These are phyloP conservation scores for Ia io DNA, from an alignment of 2,113 vertebrate genomes.

Conservation along the genomic window DNA sequence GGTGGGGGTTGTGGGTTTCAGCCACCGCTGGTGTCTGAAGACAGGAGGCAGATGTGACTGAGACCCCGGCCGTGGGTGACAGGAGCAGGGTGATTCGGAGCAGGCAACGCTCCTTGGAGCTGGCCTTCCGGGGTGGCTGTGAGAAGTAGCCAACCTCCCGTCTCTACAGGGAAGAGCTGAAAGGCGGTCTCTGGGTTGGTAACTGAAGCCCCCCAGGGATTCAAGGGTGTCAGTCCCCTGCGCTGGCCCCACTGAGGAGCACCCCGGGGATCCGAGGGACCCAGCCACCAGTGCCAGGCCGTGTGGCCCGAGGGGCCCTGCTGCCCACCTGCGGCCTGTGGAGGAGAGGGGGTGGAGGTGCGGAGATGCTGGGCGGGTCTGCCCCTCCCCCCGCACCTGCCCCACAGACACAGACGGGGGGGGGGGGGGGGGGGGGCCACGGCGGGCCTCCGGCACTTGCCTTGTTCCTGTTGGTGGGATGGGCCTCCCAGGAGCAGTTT, in stretches of 20 bases:
- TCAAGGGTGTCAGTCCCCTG: background rate
- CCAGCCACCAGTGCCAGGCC: background rate
- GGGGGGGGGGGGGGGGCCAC: too few species aligned
- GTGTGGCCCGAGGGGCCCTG: background rate
- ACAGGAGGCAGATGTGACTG: fast-evolving
- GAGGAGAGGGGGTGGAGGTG: fast-evolving
- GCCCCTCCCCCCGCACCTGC: fast-evolving
- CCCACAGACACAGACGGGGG: too few species aligned
- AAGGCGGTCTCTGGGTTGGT: background rate
- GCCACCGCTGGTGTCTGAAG: background rate
- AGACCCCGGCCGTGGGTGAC: background rate
- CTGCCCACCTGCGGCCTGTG: background rate
- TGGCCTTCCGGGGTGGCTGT: background rate
- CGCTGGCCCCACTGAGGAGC: background rate
- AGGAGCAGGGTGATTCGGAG: background rate
- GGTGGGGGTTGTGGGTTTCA: background rate
- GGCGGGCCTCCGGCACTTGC: background rate
- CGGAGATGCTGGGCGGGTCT: background rate
- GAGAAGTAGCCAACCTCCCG: fast-evolving
- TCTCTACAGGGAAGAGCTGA: background rate
- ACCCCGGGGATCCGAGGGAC: background rate
- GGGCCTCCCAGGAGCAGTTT: conserved; percentile 72
- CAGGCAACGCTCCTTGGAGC: fast-evolving
- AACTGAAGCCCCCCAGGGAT: background rate
- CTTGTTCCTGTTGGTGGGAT: conserved; percentile 55